Base-by-base conservation (phyloP, 1,140 invertebrate genomes). In the Drosophila parabipectinata region DNA sequence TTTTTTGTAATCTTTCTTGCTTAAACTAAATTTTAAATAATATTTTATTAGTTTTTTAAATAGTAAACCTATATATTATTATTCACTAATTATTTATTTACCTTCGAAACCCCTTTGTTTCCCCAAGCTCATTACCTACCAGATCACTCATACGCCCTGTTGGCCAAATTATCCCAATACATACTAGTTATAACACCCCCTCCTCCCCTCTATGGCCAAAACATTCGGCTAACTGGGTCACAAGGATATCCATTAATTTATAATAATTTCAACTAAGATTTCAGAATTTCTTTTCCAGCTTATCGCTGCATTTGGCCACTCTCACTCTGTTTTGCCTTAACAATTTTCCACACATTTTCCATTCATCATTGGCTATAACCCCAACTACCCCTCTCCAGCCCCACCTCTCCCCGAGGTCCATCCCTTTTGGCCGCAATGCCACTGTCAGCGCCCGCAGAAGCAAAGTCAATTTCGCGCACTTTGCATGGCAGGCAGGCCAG, bases 231-330 rank as follows among this genome's bases (percentile, higher is more conserved):
- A 91, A 91, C 78, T 91, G 72, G 89, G 89, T 91, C 89, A 91
- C 79, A 83, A 89, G 89, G 89, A 91, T 91, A 80, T 71, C 81
- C 89, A 91, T 91, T 91, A 91, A 91, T 91, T 90, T 90, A 89
- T 91, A 91, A 91, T 89, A 84, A 90, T 89, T 89, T 88, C 83
- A 83, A 73, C 83, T 88, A 87, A 90, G 77, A 85, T 90, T 90
- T 76, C 72, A 66, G 72, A 87, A 88, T 87, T 87, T 88, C 79
- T 79, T 87, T 87, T 48, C 47, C 73, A 44, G 72, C 57, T 45
- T 7, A 4, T 14, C 34, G 28, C 14, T 7, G 2, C 45, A 10
- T n/a, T 15, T 15, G 39, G 51, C 28, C 59, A 28, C 32, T 37
- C 41, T 15, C n/a, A 4, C 41, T 15, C 14, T 68, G 37, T 73